These are phyloP conservation scores for Scrobipalpa costella DNA, from an alignment of 2,888 invertebrate species.

Conservation along the genomic window DNA sequence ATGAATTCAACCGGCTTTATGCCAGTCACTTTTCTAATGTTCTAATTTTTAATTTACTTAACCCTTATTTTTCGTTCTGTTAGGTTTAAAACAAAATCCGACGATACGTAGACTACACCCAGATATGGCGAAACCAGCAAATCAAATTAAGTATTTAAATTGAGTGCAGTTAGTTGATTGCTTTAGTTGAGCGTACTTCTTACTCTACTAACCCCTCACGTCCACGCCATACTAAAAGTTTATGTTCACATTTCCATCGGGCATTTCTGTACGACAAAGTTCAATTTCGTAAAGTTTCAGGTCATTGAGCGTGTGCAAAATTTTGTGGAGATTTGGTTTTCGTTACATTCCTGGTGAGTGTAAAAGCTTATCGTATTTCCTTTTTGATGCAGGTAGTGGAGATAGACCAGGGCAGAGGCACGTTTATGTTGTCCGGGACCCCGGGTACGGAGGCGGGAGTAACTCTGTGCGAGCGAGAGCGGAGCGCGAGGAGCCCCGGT, in stretches of 20 bases:
- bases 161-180: conserved; percentile 69
- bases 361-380: not conserved
- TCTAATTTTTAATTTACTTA: conserved; percentile 8
- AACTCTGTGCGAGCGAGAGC: conserved; percentile 73
- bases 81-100: conserved; percentile 66
- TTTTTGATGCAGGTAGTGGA: conserved; percentile 83
- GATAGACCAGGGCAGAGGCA: conserved; percentile 93
- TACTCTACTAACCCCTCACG: conserved; percentile 45
- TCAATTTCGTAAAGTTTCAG: conserved; percentile 21
- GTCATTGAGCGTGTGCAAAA: not conserved
- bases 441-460: conserved; percentile 82
- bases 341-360: not conserved
- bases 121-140: conserved; percentile 66
- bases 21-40: not conserved
- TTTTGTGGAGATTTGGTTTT: not conserved
- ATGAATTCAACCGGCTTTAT: not conserved
- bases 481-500: conserved; percentile 87
- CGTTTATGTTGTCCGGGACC: conserved; percentile 92
- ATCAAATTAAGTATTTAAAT: conserved; percentile 77
- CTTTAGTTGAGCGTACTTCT: conserved; percentile 44
- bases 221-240: conserved; percentile 18
- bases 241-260: conserved; percentile 37
- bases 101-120: conserved; percentile 65
- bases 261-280: conserved; percentile 32
- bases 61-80: conserved; percentile 38